Percentiles rank a stretch among this genome's conserved stretches.
These are phyloP conservation scores for Temnothorax longispinosus DNA, from an alignment of 1,140 invertebrate species.

Conservation along the genomic window DNA sequence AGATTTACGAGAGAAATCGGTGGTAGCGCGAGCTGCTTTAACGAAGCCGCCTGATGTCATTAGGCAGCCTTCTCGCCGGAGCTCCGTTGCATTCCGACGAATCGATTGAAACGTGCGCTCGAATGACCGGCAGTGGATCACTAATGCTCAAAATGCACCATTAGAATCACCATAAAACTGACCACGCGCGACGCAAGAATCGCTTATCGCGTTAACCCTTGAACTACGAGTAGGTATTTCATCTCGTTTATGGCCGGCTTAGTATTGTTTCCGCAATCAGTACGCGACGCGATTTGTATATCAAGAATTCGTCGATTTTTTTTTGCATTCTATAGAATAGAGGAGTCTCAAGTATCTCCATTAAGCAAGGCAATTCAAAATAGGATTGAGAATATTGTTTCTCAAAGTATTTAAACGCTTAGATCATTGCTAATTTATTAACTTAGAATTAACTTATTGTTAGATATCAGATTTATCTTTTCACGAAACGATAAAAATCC, in stretches of 20 bases:
- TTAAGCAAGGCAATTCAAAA: not conserved
- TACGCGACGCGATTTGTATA: not conserved
- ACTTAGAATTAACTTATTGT: not conserved
- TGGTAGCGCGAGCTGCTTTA: constrained; percentile 66
- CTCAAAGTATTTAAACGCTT: not conserved
- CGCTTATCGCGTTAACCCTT: constrained; percentile 27
- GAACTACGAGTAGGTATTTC: constrained; percentile 1
- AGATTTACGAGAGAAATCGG: constrained; percentile 79
- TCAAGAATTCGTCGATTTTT: not conserved
- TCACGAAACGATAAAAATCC: not conserved
- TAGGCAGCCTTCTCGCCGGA: constrained; percentile 57
- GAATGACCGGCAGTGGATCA: constrained; percentile 1
- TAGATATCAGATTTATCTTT: not conserved
- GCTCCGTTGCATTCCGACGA: constrained; percentile 30
- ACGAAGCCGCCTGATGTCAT: constrained; percentile 71
- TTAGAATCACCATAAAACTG: constrained; percentile 37
- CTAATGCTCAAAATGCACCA: constrained; percentile 10
- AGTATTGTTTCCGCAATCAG: not conserved
- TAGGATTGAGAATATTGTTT: not conserved
- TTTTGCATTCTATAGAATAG: not conserved
- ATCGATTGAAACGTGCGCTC: constrained; percentile 54
- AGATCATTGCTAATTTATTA: not conserved
- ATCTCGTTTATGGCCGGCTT: not conserved
- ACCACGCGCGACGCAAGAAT: not conserved
- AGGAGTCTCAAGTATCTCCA: not conserved